These are phyloP conservation scores for Drosophila serrata DNA, from an alignment of 1,140 invertebrate genomes.

Conservation along the genomic window DNA sequence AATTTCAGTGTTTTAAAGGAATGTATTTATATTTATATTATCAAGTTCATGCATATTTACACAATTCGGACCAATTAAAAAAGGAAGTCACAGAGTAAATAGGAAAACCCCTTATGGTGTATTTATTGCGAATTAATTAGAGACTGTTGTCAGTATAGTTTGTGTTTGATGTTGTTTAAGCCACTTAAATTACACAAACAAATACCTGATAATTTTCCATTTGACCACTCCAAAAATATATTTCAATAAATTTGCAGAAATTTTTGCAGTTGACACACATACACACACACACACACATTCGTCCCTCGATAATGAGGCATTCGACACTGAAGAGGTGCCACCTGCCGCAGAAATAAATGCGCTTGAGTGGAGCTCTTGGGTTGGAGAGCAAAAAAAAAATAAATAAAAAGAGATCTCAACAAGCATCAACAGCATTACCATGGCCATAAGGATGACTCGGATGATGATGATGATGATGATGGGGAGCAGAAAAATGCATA, in stretches of 20 bases:
- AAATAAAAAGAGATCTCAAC: slow-evolving; percentile 31
- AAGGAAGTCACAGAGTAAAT: slow-evolving; percentile 17
- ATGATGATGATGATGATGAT: slow-evolving; percentile 18
- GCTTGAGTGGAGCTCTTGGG: slow-evolving; percentile 44
- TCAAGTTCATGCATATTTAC: slow-evolving; percentile 5
- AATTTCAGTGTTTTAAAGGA: not conserved
- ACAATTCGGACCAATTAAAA: slow-evolving; percentile 7
- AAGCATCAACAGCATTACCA: slow-evolving; percentile 39
- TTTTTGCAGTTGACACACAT: slow-evolving; percentile 44
- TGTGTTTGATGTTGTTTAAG: not conserved
- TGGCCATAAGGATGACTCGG: slow-evolving; percentile 8
- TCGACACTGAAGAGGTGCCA: slow-evolving; percentile 51
- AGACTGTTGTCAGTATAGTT: not conserved
- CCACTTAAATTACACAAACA: slow-evolving; percentile 17
- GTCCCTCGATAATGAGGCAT: slow-evolving; percentile 20
- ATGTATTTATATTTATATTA: too few species aligned
- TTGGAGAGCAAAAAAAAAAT: slow-evolving; percentile 40
- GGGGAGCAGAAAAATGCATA: slow-evolving; percentile 38
- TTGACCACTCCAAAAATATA: slow-evolving; percentile 7
- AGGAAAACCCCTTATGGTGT: slow-evolving; percentile 3
- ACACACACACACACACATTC: not conserved
- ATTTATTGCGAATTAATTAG: slow-evolving; percentile 15
- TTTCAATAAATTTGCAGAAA: slow-evolving; percentile 16
- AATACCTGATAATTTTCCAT: not conserved
- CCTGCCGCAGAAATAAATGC: slow-evolving; percentile 43